Evolutionary conservation across 2,888 invertebrate species (phyloP), one percentile per base, ranked within the genome.

Genomic region (Campaea margaritaria): DNA sequence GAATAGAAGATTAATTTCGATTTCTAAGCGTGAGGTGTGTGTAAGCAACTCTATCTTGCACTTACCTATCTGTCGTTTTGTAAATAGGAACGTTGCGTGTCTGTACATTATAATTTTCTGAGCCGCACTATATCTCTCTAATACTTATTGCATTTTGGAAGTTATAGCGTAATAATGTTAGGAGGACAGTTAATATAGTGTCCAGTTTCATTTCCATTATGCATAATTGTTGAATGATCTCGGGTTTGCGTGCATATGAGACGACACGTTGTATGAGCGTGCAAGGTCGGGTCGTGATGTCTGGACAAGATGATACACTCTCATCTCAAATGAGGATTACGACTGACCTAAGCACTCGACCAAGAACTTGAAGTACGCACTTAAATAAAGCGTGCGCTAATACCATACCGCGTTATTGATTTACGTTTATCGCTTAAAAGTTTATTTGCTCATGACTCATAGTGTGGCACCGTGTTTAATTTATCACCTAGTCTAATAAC

Each of bases 101-200:
- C 62, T 64, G 58, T 47, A 60, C 67, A 72, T 69, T 68, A 73
- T 78, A 74, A 78, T 73, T 74, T 73, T 48, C 61, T 52, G 46
- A 48, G 61, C 58, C 62, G 64, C 66, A 48, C 62, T 58, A 41
- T 64, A 68, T 67, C 73, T 64, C 74, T 73, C 48, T 51, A 46
- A 70, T 67, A 70, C 76, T 72, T 71, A 74, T 72, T 61, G 59
- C 47, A 45, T 51, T 65, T 65, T 67, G 62, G 61, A 70, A 78
- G 67, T 76, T 78, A 76, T 68, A 67, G 68, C 60, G 58, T 70
- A 74, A 70, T 78, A 74, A 75, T 65, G 73, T 65, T 60, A 48
- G 62, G 66, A 59, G 47, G 58, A 68, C 64, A 67, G 47, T 70
- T 65, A 68, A 70, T 70, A 72, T 58, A n/a, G n/a, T 63, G 58